phyloP scores from a whole-genome alignment of 2,113 vertebrate genomes.

The Onychostruthus taczanowskii region DNA sequence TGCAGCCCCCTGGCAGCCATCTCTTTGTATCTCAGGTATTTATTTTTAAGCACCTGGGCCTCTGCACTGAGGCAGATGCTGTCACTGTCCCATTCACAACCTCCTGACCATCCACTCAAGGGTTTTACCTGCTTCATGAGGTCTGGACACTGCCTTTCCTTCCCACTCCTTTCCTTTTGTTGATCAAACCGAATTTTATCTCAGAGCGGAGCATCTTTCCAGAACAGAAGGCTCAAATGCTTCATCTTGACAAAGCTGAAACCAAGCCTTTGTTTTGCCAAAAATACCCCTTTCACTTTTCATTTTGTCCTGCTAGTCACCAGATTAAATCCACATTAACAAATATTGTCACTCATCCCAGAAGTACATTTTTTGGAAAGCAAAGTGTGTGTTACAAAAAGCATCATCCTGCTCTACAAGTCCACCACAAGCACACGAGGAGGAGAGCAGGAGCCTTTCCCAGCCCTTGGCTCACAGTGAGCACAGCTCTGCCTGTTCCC shows the following conservation, averaged over 20 bases:
- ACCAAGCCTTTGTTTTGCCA: slow-evolving; percentile 30
- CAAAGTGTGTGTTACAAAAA: background rate
- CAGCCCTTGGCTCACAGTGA: background rate
- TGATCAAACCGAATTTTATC: background rate
- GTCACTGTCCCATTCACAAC: background rate
- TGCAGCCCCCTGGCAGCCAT: background rate
- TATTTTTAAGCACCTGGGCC: background rate
- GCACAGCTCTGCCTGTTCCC: background rate
- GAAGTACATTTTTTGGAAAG: background rate
- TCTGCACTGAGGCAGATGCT: background rate
- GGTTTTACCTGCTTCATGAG: background rate
- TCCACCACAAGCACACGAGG: fast-evolving
- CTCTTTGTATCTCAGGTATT: background rate
- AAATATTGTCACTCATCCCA: slow-evolving; percentile 39
- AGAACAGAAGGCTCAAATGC: slow-evolving; percentile 39
- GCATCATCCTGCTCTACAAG: background rate
- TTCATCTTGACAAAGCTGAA: slow-evolving; percentile 14
- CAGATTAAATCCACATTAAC: slow-evolving; percentile 41
- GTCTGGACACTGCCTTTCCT: background rate
- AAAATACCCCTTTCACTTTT: slow-evolving; percentile 39
- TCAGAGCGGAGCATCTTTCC: background rate
- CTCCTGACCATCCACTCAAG: background rate
- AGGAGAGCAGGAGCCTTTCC: background rate
- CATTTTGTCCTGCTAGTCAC: background rate
- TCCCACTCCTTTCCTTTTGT: background rate